Conservation (phyloP, 2,888 invertebrate species). For the Drosophila ezoana region DNA sequence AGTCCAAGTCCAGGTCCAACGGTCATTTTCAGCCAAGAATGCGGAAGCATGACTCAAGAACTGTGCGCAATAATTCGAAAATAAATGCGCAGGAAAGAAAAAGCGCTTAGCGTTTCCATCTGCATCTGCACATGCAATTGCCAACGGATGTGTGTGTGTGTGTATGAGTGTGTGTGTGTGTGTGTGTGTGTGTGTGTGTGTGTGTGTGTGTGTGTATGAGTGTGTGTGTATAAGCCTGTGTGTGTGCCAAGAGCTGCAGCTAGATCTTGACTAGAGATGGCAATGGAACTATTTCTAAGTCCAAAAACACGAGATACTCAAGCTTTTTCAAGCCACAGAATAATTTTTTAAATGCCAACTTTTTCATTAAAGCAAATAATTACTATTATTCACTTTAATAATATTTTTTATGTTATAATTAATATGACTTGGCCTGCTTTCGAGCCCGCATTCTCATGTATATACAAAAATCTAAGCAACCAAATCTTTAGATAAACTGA, state of each 20-base stretch:
- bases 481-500: not conserved
- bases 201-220: constrained; percentile 17
- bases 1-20: constrained; percentile 47
- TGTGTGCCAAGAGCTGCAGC: constrained; percentile 8
- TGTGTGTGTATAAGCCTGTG: constrained; percentile 7
- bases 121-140: constrained; percentile 45
- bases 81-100: constrained; percentile 73
- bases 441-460: not conserved
- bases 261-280: constrained; percentile 25
- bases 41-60: constrained; percentile 82
- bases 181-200: constrained; percentile 1
- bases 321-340: not conserved
- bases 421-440: no score
- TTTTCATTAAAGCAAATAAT: no score
- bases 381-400: no score
- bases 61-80: constrained; percentile 81
- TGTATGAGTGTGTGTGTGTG: constrained; percentile 4
- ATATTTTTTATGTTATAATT: no score
- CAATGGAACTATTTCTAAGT: constrained; percentile 3
- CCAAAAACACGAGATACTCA: not conserved
- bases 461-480: no score
- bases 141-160: constrained; percentile 28
- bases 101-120: constrained; percentile 70
- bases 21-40: constrained; percentile 81
- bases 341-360: no score